These are phyloP conservation scores for Rhingia campestris DNA, from an alignment of 2,888 invertebrate genomes.

Conservation along the genomic window DNA sequence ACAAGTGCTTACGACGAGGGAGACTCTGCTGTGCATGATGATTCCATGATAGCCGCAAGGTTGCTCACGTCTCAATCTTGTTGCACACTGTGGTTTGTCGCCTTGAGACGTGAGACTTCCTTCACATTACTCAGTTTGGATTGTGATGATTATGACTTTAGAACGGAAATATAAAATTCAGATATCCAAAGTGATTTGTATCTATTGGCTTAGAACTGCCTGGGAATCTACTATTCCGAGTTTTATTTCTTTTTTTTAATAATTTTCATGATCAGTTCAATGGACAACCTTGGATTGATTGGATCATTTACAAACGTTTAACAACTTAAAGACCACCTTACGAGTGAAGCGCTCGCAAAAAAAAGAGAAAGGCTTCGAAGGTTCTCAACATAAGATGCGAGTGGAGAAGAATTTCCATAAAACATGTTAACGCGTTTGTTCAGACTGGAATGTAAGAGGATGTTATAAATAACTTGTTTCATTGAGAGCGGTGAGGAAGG, in stretches of 20 bases:
- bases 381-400: neutral
- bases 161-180: constrained; percentile 5
- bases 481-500: neutral
- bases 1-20: neutral
- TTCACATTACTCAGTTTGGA: neutral
- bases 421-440: neutral
- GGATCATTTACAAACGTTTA: neutral
- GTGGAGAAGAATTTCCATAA: neutral
- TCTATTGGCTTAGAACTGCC: neutral
- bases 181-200: neutral
- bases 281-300: constrained; percentile 25
- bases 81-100: neutral
- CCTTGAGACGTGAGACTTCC: neutral
- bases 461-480: neutral
- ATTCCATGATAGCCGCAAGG: constrained; percentile 28
- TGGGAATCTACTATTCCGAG: neutral
- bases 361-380: neutral
- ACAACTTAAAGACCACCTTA: neutral
- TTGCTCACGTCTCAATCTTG: constrained; percentile 5
- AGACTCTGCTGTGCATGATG: neutral
- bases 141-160: neutral
- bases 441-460: neutral
- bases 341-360: neutral
- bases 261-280: constrained; percentile 19
- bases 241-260: neutral